These are phyloP conservation scores for Drosophila kanapiae DNA, from an alignment of 1,140 invertebrate species.

Conservation along the genomic window DNA sequence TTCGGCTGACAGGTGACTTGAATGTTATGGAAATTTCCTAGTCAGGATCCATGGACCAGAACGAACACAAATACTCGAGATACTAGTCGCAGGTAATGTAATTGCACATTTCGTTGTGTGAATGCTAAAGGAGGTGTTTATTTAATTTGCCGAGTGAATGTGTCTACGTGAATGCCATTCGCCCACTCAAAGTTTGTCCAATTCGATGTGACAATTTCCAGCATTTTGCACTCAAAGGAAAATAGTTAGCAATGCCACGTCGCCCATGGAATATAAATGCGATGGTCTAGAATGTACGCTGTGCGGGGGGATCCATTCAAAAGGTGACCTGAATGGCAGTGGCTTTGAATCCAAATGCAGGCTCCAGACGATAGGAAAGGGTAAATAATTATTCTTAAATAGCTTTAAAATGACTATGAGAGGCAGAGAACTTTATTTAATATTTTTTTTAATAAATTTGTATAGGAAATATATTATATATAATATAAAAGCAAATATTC, in stretches of 20 bases:
- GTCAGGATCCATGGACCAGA: neutral
- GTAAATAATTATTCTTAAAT: neutral
- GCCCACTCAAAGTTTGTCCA: constrained; percentile 50
- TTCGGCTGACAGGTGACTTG: constrained; percentile 56
- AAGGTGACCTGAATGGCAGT: constrained; percentile 30
- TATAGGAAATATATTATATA: no score
- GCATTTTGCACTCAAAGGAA: constrained; percentile 54
- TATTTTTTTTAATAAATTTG: no score
- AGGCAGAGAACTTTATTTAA: neutral
- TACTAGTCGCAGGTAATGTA: constrained; percentile 59
- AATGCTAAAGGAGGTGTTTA: constrained; percentile 78
- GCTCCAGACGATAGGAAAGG: neutral
- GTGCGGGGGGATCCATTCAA: constrained; percentile 1
- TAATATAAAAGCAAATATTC: neutral
- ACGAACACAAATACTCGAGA: constrained; percentile 14
- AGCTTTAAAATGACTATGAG: neutral
- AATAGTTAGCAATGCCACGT: constrained; percentile 31
- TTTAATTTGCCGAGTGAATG: constrained; percentile 71
- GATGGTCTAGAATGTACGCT: constrained; percentile 26
- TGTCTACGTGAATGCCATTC: constrained; percentile 45
- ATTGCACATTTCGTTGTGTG: constrained; percentile 74
- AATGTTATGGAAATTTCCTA: constrained; percentile 70
- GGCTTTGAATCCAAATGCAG: neutral
- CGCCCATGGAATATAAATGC: constrained; percentile 36
- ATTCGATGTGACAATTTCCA: constrained; percentile 68